Evolutionary conservation across 2,113 vertebrate species (phyloP).

Genomic region (Phodopus roborovskii): DNA sequence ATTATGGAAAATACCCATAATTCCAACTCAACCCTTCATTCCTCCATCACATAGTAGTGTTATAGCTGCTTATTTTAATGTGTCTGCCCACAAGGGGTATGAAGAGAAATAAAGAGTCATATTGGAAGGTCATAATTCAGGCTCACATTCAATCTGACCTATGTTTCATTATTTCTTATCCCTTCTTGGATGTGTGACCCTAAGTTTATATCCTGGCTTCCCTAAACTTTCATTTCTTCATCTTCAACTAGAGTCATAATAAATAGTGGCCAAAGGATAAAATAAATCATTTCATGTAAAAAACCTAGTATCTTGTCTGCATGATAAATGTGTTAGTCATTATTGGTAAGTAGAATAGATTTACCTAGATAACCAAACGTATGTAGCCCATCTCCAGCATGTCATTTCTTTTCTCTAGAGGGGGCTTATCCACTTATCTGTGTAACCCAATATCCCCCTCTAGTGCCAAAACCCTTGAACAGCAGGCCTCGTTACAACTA

Average conservation of each 20-base stretch:
- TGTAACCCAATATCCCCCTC: conserved; percentile 57
- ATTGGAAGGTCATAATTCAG: background rate
- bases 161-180: background rate
- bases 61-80: background rate
- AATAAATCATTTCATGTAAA: background rate
- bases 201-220: background rate
- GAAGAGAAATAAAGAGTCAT: fast-evolving
- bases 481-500: background rate
- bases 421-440: background rate
- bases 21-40: background rate
- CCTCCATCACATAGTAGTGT: background rate
- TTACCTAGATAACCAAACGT: background rate
- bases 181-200: background rate
- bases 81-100: background rate
- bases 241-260: background rate
- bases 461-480: conserved; percentile 64
- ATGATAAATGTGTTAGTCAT: background rate
- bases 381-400: background rate
- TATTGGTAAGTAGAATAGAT: background rate
- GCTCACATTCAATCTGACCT: background rate
- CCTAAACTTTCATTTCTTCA: background rate
- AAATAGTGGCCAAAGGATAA: background rate
- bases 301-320: background rate
- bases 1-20: background rate
- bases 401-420: background rate